phyloP scores from a whole-genome alignment of 2,797 vertebrate genomes.

The Oreortyx pictus region DNA sequence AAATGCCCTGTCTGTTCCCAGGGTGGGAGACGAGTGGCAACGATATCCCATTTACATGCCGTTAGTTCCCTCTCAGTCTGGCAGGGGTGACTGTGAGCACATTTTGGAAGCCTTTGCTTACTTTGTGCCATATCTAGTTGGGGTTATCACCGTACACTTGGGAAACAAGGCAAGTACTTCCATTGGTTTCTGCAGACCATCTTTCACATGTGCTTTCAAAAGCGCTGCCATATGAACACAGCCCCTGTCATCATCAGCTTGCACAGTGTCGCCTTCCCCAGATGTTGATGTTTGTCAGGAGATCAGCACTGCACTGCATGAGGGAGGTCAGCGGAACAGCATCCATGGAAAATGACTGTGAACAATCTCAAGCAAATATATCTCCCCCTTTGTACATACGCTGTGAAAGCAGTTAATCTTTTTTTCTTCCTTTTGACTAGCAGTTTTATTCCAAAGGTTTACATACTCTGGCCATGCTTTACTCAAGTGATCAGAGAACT shows the following conservation, averaged over 20 bases:
- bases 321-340: neutral
- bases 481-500: neutral
- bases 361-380: neutral
- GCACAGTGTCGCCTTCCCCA: rapidly evolving
- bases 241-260: rapidly evolving
- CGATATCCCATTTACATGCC: neutral
- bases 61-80: neutral
- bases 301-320: too few species aligned
- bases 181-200: neutral
- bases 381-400: neutral
- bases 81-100: neutral
- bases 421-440: neutral
- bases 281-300: neutral
- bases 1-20: neutral
- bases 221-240: neutral
- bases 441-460: neutral
- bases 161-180: neutral
- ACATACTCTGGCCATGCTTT: neutral
- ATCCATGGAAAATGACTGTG: neutral
- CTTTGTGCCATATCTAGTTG: neutral
- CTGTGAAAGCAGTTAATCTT: neutral
- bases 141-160: neutral
- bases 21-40: rapidly evolving
- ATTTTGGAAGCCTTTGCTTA: neutral
- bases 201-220: neutral